phyloP scores from a whole-genome alignment of 2,888 invertebrate species.

The Conistra vaccinii region DNA sequence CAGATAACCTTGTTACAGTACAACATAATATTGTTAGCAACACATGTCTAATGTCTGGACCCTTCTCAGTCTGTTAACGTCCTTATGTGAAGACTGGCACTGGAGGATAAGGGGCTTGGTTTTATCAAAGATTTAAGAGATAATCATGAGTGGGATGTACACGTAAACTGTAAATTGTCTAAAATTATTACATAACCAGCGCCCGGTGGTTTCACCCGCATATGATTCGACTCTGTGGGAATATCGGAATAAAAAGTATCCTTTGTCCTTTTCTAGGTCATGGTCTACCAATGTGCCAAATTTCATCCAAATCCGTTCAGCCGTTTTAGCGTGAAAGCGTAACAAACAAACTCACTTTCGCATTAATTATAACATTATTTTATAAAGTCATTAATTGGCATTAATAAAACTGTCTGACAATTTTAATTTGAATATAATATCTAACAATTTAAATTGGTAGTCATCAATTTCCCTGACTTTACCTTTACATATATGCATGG shows the following conservation, averaged over 20 bases:
- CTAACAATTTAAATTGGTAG: background rate
- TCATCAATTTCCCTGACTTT: background rate
- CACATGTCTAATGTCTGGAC: conserved; percentile 61
- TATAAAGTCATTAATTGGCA: no score
- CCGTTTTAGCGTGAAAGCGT: no score
- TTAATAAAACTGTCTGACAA: background rate
- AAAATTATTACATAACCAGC: no score
- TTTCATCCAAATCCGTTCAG: no score
- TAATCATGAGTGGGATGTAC: conserved; percentile 18
- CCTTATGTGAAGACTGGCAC: conserved; percentile 36
- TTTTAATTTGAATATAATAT: background rate
- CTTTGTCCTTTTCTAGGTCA: no score
- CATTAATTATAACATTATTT: no score
- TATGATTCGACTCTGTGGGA: no score
- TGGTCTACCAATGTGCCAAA: no score
- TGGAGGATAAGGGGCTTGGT: conserved; percentile 17
- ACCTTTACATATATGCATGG: no score
- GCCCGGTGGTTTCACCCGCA: no score
- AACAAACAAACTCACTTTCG: no score
- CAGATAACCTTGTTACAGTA: conserved; percentile 53
- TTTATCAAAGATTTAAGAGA: conserved; percentile 51
- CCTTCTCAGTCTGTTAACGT: conserved; percentile 60
- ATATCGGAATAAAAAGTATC: no score
- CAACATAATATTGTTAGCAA: conserved; percentile 54
- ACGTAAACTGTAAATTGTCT: background rate